Percentiles rank a stretch among this genome's conserved stretches.
Conservation (phyloP, 2,113 vertebrate genomes). For the Nothoprocta perdicaria region DNA sequence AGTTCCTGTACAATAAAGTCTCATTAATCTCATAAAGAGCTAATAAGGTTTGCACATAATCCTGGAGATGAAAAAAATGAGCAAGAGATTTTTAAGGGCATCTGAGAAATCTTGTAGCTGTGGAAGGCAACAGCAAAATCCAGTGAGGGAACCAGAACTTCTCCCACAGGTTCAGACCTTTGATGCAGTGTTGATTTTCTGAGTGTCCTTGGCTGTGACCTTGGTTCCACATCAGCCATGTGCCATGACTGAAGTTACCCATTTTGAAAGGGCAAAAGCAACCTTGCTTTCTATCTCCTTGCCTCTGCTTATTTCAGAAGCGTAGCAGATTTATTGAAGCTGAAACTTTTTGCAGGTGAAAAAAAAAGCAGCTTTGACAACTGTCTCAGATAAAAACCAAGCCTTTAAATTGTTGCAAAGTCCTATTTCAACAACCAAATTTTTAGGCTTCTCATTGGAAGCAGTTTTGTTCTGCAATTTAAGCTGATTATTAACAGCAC, state of each 20-base stretch:
- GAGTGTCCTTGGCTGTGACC: not conserved
- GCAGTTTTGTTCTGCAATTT: slow-evolving; percentile 13
- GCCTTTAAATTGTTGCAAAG: slow-evolving; percentile 14
- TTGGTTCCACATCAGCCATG: not conserved
- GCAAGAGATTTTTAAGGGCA: not conserved
- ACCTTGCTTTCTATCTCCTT: not conserved
- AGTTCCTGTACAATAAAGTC: not conserved
- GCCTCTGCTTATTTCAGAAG: slow-evolving; percentile 12
- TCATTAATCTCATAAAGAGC: not conserved
- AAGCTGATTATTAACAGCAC: slow-evolving; percentile 33
- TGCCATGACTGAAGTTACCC: not conserved
- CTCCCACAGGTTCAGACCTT: not conserved
- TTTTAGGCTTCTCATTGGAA: slow-evolving; percentile 35
- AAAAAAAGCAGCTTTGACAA: slow-evolving; percentile 37
- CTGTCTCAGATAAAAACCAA: not conserved
- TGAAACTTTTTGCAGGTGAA: not conserved
- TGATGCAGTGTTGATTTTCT: not conserved
- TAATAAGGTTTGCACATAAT: not conserved
- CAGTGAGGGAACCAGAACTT: not conserved
- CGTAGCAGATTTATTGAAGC: not conserved
- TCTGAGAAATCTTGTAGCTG: not conserved
- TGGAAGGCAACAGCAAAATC: not conserved
- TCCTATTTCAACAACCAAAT: not conserved
- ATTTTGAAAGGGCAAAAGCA: not conserved
- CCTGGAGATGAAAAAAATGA: slow-evolving; percentile 12